phyloP scores from a whole-genome alignment of 2,113 vertebrate genomes.

The Pteruthius melanotis region DNA sequence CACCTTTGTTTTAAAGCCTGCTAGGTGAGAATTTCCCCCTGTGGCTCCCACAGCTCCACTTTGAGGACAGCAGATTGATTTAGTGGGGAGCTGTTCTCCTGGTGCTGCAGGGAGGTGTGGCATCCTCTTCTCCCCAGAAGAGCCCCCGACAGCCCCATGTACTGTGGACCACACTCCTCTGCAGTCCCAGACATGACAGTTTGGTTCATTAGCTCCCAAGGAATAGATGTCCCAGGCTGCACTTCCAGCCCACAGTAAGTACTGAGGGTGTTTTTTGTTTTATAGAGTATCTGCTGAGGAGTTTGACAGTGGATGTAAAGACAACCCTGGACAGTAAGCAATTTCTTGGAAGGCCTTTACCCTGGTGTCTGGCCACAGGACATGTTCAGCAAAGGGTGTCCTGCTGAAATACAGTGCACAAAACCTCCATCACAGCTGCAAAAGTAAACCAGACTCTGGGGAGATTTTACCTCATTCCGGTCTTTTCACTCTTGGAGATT shows the following conservation, averaged over 20 bases:
- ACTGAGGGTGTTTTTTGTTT: neutral
- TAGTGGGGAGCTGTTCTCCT: neutral
- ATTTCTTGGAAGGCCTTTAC: neutral
- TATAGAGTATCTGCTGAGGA: neutral
- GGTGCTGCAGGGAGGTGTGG: neutral
- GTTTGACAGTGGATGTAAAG: neutral
- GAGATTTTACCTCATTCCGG: neutral
- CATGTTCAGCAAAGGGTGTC: neutral
- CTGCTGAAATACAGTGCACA: neutral
- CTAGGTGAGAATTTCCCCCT: neutral
- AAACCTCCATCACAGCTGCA: neutral
- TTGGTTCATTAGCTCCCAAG: neutral
- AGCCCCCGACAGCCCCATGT: accelerated
- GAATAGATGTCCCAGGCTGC: neutral
- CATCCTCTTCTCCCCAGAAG: neutral
- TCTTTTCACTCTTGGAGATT: neutral
- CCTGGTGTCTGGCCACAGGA: neutral
- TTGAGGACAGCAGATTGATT: neutral
- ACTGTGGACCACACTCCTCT: no score
- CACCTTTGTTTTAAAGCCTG: neutral
- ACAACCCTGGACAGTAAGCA: neutral
- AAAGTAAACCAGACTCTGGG: neutral
- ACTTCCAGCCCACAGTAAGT: neutral
- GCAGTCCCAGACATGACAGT: neutral
- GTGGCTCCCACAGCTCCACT: neutral